A percentile compares a stretch with the other conserved stretches of the same genome.
These are phyloP conservation scores for Lottia gigantea DNA, from an alignment of 2,888 invertebrate genomes.

Conservation along the genomic window DNA sequence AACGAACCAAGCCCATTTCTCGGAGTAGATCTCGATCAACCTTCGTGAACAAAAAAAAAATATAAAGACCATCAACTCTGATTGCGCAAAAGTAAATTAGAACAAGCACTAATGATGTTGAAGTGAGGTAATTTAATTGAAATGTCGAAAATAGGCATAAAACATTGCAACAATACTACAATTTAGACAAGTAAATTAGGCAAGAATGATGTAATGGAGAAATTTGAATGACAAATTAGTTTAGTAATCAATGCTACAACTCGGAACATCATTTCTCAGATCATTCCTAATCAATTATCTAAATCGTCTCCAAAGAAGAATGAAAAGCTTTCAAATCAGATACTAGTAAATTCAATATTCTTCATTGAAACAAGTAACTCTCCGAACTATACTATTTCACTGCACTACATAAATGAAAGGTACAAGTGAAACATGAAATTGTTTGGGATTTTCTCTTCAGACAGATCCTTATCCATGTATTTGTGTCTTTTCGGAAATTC, in stretches of 20 bases:
- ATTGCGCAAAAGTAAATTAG: no score
- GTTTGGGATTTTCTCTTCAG: not conserved
- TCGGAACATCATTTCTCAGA: not conserved
- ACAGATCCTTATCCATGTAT: slow-evolving; percentile 1
- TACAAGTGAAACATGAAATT: no score
- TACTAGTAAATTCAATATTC: no score
- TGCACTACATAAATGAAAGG: no score
- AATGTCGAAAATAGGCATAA: slow-evolving; percentile 1
- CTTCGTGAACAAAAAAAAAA: not conserved
- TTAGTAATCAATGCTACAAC: slow-evolving; percentile 1
- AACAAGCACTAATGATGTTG: not conserved
- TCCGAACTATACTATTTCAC: no score
- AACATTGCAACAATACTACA: not conserved
- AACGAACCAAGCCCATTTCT: slow-evolving; percentile 38
- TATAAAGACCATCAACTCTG: no score
- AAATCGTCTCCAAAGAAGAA: no score
- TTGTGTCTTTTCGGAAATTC: slow-evolving; percentile 9
- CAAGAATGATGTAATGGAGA: not conserved
- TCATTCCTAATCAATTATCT: no score
- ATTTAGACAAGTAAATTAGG: slow-evolving; percentile 10
- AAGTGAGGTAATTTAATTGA: slow-evolving; percentile 2
- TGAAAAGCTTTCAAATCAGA: no score
- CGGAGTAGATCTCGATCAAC: not conserved
- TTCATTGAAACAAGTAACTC: no score
- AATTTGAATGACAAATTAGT: no score